Base-by-base conservation (phyloP, 2,113 vertebrate species). In the Agelaius phoeniceus region DNA sequence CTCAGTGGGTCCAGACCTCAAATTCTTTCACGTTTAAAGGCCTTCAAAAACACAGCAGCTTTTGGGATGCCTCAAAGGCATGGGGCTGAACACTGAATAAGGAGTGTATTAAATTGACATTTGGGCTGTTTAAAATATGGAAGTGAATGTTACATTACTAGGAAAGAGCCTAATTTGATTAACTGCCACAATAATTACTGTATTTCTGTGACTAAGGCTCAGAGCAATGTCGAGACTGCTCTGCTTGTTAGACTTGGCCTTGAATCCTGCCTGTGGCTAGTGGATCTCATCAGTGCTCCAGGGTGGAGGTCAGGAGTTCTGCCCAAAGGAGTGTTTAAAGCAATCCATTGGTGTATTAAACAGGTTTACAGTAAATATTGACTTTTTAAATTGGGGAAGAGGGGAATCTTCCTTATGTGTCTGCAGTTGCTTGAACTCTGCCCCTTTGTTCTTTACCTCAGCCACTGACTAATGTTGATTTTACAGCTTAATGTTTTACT, bases 401-500 rank as follows among this genome's bases (percentile, higher is more conserved):
- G 57, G 83, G 23, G 65, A 54, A 51, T 78, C n/a, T 86, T 71
- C 82, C 30, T 55, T 63, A 48, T 20, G 22, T 52, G 26, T 77
- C 78, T 28, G 16, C 43, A 94, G 57, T 33, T 84, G 57, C 52
- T 83, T 96, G 82, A 83, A 39, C 76, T 93, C 85, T 84, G 68
- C 72, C 41, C 39, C 72, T 81, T 65, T 3, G 41, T 71, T 88
- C 39, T 13, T 88, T 63, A 30, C 88, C 90, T 68, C 52, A 88
- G 43, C 82, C 80, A 41, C 90, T 52, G 85, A 43, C 79, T 90
- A 54, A 3, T 48, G 88, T 90, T 96, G 87, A 86, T 96, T 95
- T 95, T 92, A 44, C 6, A 4, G 79, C 65, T 89, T 59, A 59
- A 75, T 78, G 52, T 92, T 90, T 81, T 68, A 75, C 68, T 54